Percentiles rank a stretch among this genome's conserved stretches.
These are phyloP conservation scores for Triplophysa dalaica DNA, from an alignment of 2,113 vertebrate species.

Conservation along the genomic window DNA sequence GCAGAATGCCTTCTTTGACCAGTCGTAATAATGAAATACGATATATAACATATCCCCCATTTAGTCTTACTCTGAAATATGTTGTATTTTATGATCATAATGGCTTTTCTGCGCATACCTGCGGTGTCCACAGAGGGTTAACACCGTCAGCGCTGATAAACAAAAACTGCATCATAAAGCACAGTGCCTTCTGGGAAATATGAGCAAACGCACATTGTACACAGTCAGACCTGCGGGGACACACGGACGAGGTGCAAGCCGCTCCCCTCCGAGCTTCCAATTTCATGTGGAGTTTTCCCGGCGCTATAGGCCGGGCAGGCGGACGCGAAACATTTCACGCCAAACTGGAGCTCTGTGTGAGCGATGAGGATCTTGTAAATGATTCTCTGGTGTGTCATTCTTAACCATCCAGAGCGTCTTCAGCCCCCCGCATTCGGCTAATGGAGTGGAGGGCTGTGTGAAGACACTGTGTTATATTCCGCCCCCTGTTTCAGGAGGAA, in stretches of 20 bases:
- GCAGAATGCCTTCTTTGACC: too few species aligned
- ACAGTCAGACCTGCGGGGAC: conserved; percentile 60
- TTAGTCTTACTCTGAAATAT: background rate
- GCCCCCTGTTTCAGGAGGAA: conserved; percentile 12
- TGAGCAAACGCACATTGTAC: conserved; percentile 29
- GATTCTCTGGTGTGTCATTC: conserved; percentile 41
- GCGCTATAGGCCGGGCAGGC: conserved; percentile 58
- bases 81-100: conserved; percentile 7
- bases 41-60: background rate
- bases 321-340: conserved; percentile 59
- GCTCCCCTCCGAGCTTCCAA: conserved; percentile 46
- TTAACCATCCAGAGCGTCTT: conserved; percentile 44
- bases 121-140: conserved; percentile 34
- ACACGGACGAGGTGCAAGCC: conserved; percentile 49
- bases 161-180: conserved; percentile 41
- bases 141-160: conserved; percentile 35
- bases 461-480: background rate
- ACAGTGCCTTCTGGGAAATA: conserved; percentile 49
- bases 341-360: conserved; percentile 56
- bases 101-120: conserved; percentile 7
- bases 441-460: conserved; percentile 26
- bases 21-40: background rate
- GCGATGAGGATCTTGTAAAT: conserved; percentile 69
- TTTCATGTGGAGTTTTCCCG: conserved; percentile 61
- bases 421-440: conserved; percentile 49